These are phyloP conservation scores for Drosophila albomicans DNA, from an alignment of 1,140 invertebrate genomes.

Conservation along the genomic window DNA sequence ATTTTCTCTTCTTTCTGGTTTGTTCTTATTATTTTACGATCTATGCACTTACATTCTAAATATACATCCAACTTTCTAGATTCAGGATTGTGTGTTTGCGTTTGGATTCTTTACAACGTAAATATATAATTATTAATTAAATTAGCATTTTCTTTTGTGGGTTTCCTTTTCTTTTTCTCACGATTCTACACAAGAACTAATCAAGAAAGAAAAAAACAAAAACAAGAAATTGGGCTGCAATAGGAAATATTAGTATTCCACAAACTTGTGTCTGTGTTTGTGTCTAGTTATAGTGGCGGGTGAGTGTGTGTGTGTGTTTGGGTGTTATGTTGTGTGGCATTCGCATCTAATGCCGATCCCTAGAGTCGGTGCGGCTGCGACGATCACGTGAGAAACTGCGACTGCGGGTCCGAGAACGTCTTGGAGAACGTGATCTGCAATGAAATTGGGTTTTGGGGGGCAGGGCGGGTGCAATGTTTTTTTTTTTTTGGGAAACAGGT, in stretches of 20 bases:
- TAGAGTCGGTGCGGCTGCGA: constrained; percentile 86
- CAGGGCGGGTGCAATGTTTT: neutral
- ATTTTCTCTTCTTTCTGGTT: constrained; percentile 16
- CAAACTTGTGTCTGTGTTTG: constrained; percentile 18
- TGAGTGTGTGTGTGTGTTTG: constrained; percentile 13
- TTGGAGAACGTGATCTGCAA: constrained; percentile 86
- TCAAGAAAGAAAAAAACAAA: constrained; percentile 7
- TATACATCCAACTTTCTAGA: constrained; percentile 32
- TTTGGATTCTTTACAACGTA: constrained; percentile 6
- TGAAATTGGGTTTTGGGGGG: constrained; percentile 42
- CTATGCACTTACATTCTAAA: constrained; percentile 51
- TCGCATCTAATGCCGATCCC: constrained; percentile 85
- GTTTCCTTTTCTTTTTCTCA: constrained; percentile 28
- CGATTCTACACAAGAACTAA: constrained; percentile 4
- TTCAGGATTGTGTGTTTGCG: constrained; percentile 6
- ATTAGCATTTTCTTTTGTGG: neutral
- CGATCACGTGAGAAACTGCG: constrained; percentile 86
- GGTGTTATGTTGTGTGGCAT: constrained; percentile 11
- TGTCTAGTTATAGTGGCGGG: constrained; percentile 10
- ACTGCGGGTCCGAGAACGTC: constrained; percentile 85
- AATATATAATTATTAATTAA: constrained; percentile 5
- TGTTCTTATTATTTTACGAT: constrained; percentile 30
- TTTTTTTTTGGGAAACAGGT: constrained; percentile 10
- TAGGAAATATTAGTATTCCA: constrained; percentile 40
- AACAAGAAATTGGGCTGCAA: constrained; percentile 16